Conservation (phyloP, 2,797 vertebrate species). For the Craterocephalus amniculus region DNA sequence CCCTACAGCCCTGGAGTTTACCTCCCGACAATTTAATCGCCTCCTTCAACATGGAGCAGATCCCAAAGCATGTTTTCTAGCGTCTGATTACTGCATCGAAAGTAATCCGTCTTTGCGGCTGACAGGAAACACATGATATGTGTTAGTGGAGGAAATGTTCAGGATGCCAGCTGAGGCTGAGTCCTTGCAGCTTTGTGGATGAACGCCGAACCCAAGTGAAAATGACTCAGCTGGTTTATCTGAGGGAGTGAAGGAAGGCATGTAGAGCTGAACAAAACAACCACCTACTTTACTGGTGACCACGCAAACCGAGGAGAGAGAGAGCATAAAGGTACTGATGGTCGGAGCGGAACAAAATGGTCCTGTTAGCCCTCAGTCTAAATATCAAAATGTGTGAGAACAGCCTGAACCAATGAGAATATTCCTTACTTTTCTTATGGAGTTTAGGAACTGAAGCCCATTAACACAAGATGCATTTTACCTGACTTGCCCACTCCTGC, state of each 20-base stretch:
- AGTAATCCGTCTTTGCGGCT: conserved; percentile 42
- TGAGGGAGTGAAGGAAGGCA: conserved; percentile 44
- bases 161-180: conserved; percentile 31
- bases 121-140: conserved; percentile 51
- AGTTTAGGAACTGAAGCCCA: no score
- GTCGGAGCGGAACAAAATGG: neutral
- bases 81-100: conserved; percentile 47
- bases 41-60: conserved; percentile 27
- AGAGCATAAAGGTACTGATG: conserved; percentile 1
- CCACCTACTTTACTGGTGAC: conserved; percentile 33
- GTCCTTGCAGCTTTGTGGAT: conserved; percentile 33
- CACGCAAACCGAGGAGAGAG: conserved; percentile 31
- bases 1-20: conserved; percentile 35
- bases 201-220: conserved; percentile 41
- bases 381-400: neutral
- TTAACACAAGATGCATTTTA: conserved; percentile 58
- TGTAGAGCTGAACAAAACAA: conserved; percentile 45
- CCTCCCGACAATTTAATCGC: conserved; percentile 54
- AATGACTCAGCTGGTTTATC: conserved; percentile 49
- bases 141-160: conserved; percentile 48
- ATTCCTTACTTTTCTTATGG: no score
- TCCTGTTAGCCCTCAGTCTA: no score
- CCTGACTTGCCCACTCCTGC: conserved; percentile 98
- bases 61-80: conserved; percentile 41
- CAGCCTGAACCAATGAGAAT: neutral